Conservation (phyloP, 2,113 vertebrate species). For the Ginglymostoma cirratum region DNA sequence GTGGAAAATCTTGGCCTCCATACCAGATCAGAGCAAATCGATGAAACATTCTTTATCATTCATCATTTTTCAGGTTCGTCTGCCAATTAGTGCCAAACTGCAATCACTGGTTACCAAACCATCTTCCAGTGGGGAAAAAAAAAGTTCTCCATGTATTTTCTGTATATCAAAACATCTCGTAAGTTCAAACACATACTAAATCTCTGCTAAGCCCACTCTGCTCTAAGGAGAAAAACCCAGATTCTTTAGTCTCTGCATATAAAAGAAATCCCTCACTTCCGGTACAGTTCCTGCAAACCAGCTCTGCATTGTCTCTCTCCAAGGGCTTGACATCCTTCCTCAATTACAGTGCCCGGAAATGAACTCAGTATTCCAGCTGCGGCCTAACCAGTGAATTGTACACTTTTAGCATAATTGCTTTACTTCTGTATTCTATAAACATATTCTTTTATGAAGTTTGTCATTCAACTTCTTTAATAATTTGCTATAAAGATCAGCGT, state of each 20-base stretch:
- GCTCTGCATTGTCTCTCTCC: background rate
- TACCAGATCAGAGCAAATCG: background rate
- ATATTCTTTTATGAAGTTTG: background rate
- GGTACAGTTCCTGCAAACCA: background rate
- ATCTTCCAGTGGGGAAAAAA: background rate
- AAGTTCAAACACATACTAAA: background rate
- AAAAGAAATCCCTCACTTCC: background rate
- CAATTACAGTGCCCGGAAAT: background rate
- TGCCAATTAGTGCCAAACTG: background rate
- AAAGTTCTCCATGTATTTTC: background rate
- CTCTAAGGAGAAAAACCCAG: background rate
- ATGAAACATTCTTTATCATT: background rate
- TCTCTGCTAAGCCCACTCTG: background rate
- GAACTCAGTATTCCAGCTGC: background rate
- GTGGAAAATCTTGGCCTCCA: no score
- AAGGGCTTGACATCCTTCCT: background rate
- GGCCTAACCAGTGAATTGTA: background rate
- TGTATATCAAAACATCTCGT: background rate
- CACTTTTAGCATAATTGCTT: background rate
- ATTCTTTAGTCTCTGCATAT: background rate
- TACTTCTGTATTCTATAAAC: background rate
- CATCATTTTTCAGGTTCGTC: background rate
- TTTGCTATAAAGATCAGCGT: background rate
- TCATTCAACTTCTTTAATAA: background rate
- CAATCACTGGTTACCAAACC: background rate